These are phyloP conservation scores for Ophioderma brevispina DNA, from an alignment of 35 echinoderm and acorn worm genomes.

Conservation along the genomic window DNA sequence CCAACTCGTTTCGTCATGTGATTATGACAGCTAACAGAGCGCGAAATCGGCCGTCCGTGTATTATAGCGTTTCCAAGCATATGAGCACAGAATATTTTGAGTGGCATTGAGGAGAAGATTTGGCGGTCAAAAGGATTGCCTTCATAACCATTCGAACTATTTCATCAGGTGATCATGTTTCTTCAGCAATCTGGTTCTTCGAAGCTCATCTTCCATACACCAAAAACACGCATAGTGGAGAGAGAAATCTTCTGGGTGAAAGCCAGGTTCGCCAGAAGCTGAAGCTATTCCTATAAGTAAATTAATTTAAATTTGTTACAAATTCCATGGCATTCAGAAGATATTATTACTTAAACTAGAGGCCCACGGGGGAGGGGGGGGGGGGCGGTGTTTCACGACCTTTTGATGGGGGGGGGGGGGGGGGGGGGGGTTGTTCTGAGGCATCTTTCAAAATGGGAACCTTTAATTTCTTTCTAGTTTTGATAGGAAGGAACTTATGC, in stretches of 20 bases:
- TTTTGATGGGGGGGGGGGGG: no score
- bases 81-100: conserved; percentile 37
- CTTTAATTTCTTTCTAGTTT: no score
- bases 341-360: no score
- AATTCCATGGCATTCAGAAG: no score
- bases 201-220: conserved; percentile 37
- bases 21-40: neutral
- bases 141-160: neutral
- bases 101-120: conserved; percentile 1
- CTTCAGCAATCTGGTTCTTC: conserved; percentile 27
- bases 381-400: no score
- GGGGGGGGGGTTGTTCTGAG: no score
- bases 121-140: conserved; percentile 23
- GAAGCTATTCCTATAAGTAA: neutral
- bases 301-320: neutral
- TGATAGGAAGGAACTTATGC: no score
- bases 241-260: conserved; percentile 10
- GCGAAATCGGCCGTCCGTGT: conserved; percentile 44
- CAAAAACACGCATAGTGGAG: conserved; percentile 19
- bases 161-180: conserved; percentile 34
- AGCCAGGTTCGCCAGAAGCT: conserved; percentile 12
- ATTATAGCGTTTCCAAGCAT: conserved; percentile 63
- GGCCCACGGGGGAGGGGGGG: no score
- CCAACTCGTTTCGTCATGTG: conserved; percentile 17
- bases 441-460: no score